Evolutionary conservation across 2,888 invertebrate species (phyloP), one percentile per base, ranked within the genome.

Genomic region (Cantharis rufa): DNA sequence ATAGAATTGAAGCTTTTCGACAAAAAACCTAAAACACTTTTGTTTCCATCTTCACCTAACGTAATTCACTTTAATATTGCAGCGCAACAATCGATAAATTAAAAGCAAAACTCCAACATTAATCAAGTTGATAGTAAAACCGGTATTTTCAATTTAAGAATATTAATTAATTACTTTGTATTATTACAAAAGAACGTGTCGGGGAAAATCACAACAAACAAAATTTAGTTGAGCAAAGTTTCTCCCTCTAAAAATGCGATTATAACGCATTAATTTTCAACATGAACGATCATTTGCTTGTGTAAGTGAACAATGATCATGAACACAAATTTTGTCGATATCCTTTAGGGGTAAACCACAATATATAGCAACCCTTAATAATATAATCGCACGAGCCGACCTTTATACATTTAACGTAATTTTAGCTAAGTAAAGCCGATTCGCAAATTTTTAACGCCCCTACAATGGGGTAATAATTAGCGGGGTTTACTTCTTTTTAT

Each of bases 201-300:
- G 48, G 48, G 48, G 48, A 48, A 48, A 48, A 48, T 48, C 48
- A 48, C 21, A 66, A 66, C 64, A 66, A 21, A 66, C 64, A n/a
- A 66, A 66, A 18, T 16, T 21, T 21, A 66, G 24, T 66, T 24
- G 64, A 21, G 18, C 24, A 13, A 66, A 66, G 21, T 18, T 66
- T 66, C 64, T 66, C 64, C 64, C 64, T 18, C 18, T 21, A 21
- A 66, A 66, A 66, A 66, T 66, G 64, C 7, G 18, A 66, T 18
- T 66, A 66, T 24, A 24, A 66, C 64, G 24, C 64, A 66, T 66
- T 66, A 66, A 66, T 66, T 66, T 66, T 66, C 64, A 66, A 66
- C 64, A 66, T 66, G 64, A 66, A 66, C 64, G 64, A 66, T 66
- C 64, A 66, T 66, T 21, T 66, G 24, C 64, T 66, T 66, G 16